Evolutionary conservation across 2,797 vertebrate species (phyloP).

Genomic region (Champsocephalus esox): DNA sequence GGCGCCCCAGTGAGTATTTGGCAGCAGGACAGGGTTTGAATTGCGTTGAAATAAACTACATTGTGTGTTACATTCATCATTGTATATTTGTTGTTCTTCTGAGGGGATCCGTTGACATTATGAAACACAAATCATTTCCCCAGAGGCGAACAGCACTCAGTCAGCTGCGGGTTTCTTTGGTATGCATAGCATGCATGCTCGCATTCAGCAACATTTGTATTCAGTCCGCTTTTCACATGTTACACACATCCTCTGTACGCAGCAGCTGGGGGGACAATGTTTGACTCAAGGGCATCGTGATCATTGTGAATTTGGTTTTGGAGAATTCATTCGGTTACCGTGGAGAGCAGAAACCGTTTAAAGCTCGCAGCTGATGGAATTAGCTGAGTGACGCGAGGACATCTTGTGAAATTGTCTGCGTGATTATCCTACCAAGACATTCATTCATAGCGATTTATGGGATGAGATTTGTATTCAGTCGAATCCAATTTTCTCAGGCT

Average conservation of each 20-base stretch:
- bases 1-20: too few relatives aligned
- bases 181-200: conserved; percentile 12
- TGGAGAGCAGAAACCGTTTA: neutral
- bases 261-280: conserved; percentile 28
- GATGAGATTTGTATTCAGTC: conserved; percentile 19
- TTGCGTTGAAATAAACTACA: too few relatives aligned
- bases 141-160: neutral
- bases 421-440: conserved; percentile 45
- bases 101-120: neutral
- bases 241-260: conserved; percentile 7
- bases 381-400: conserved; percentile 21
- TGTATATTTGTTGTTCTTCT: too few relatives aligned
- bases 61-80: too few relatives aligned
- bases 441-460: conserved; percentile 31
- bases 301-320: neutral
- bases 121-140: neutral
- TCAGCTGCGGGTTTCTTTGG: neutral
- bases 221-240: conserved; percentile 11
- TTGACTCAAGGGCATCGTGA: conserved; percentile 23
- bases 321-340: conserved; percentile 10
- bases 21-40: too few relatives aligned
- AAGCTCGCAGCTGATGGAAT: conserved; percentile 14
- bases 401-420: conserved; percentile 33
- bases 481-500: conserved; percentile 2
- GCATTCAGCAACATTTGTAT: conserved; percentile 32